Evolutionary conservation across 2,797 vertebrate genomes (phyloP), one percentile per base, ranked within the genome.

Genomic region (Epinephelus awoara): DNA sequence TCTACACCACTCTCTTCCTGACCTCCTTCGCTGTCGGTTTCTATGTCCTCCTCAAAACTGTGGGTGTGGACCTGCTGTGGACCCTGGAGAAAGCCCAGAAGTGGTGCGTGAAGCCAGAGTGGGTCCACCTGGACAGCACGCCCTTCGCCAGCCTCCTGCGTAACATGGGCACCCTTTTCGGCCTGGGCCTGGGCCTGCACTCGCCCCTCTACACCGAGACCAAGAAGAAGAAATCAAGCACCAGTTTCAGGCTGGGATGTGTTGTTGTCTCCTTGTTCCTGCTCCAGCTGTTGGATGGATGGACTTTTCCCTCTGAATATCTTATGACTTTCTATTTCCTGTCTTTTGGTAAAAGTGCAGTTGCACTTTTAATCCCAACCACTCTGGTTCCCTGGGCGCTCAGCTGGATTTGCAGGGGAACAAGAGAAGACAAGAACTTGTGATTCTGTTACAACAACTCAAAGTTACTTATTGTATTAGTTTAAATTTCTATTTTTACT

Each of bases 141-240:
- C 97, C 97, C 7, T 98, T 98, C 0, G 97, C 97, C 87, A 97
- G 97, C 88, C 96, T 98, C 49, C 87, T 98, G 81, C 96, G 97
- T 19, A 98, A 98, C 91, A 92, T 98, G 93, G 97, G 97, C 55
- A 94, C 95, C 4, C 94, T 99, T 71, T 95, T 97, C 0, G 97
- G 97, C 42, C 92, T 98, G 78, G 97, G 97, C 0, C 88, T 98
- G 70, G 98, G 97, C 25, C 96, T 99, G 84, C 96, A 96, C 89
- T 96, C 94, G 0, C 91, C 93, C 0, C 92, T 96, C 88, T 93
- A 94, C 86, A 63, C 51, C 2, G 80, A 93, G 51, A 91, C 90
- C 88, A 86, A 85, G 66, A 83, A 23, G 67, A 92, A 90, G 85
- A 90, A 72, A 21, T 77, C 0, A n/a, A 82, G 80, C 34, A 29